Evolutionary conservation across 92 coral and sea anemone genomes (phyloP).

Genomic region (Epizoanthus fatuus): DNA sequence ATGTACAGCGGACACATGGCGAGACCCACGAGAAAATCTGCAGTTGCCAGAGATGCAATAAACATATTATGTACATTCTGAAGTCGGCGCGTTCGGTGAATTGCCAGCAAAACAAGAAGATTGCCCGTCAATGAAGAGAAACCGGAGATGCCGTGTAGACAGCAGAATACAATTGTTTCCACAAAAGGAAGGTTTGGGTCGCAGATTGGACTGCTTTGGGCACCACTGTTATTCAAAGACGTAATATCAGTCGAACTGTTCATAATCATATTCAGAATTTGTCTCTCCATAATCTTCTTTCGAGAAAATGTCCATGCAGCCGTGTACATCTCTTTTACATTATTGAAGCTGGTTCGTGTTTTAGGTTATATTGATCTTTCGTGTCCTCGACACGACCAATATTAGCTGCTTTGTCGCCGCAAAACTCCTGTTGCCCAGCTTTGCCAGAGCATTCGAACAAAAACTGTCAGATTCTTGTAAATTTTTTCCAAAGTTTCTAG

Average conservation of each 20-base stretch:
- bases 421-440: too few species aligned
- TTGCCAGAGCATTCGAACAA: too few species aligned
- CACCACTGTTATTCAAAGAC: background rate
- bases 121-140: slow-evolving; percentile 37
- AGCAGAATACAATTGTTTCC: slow-evolving; percentile 21
- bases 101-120: slow-evolving; percentile 21
- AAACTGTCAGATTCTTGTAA: too few species aligned
- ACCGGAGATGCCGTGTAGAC: slow-evolving; percentile 35
- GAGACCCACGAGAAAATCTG: slow-evolving; percentile 32
- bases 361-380: too few species aligned
- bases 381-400: too few species aligned
- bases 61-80: slow-evolving; percentile 22
- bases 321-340: too few species aligned
- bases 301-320: too few species aligned
- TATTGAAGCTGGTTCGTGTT: too few species aligned
- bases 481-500: too few species aligned
- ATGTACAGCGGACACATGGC: slow-evolving; percentile 36
- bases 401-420: too few species aligned
- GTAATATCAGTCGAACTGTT: background rate
- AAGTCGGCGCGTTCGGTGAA: slow-evolving; percentile 2
- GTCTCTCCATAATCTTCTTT: too few species aligned
- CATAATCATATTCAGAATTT: background rate
- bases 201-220: background rate
- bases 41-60: slow-evolving; percentile 41
- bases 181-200: slow-evolving; percentile 22